A percentile compares a stretch with the other conserved stretches of the same genome.
Conservation (phyloP, 2,888 invertebrate genomes). For the Eilema griseolum region DNA sequence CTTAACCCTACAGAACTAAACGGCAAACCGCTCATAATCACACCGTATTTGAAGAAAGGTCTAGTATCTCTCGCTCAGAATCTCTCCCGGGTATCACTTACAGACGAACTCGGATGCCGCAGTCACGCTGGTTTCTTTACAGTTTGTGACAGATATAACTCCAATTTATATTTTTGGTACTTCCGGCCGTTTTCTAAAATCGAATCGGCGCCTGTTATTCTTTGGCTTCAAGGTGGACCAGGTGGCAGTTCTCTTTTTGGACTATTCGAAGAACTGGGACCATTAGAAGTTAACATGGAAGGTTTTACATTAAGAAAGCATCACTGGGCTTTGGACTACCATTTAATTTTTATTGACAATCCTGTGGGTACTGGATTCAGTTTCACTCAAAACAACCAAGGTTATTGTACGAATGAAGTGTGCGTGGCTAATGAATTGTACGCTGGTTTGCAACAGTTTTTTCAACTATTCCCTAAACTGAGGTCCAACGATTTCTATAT, state of each 20-base stretch:
- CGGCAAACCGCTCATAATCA: slow-evolving; percentile 85
- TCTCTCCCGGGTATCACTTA: slow-evolving; percentile 70
- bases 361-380: slow-evolving; percentile 90
- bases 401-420: slow-evolving; percentile 85
- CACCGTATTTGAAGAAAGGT: slow-evolving; percentile 86
- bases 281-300: slow-evolving; percentile 77
- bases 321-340: slow-evolving; percentile 87
- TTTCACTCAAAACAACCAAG: slow-evolving; percentile 84
- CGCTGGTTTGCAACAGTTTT: slow-evolving; percentile 85
- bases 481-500: slow-evolving; percentile 86
- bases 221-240: slow-evolving; percentile 88
- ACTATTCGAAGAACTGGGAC: slow-evolving; percentile 88
- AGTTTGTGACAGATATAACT: slow-evolving; percentile 84
- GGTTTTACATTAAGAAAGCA: slow-evolving; percentile 76
- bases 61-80: slow-evolving; percentile 79
- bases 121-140: slow-evolving; percentile 89
- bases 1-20: slow-evolving; percentile 54
- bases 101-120: slow-evolving; percentile 70
- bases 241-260: slow-evolving; percentile 86
- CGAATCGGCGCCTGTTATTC: slow-evolving; percentile 77
- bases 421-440: slow-evolving; percentile 87
- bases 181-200: slow-evolving; percentile 84
- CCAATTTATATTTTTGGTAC: slow-evolving; percentile 90
- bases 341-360: slow-evolving; percentile 89
- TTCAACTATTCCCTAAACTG: slow-evolving; percentile 85